Evolutionary conservation across 2,113 vertebrate species (phyloP), one percentile per base, ranked within the genome.

Genomic region (Saguinus imperator): DNA sequence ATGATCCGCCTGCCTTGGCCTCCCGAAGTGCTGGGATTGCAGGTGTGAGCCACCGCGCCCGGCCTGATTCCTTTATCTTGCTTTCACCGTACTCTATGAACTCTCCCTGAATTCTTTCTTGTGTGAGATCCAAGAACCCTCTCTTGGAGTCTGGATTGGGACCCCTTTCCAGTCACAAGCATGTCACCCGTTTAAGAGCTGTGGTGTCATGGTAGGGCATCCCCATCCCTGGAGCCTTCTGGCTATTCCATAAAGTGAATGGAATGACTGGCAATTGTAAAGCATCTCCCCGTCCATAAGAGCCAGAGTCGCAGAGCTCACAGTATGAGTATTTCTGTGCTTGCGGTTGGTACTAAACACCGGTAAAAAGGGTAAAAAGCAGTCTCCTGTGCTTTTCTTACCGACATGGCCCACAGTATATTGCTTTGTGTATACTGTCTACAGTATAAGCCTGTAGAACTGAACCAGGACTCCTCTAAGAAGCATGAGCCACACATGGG

Each of bases 401-500:
- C 18, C 29, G 4, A 45, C 9, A 8, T 17, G 40, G 8, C 13
- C 17, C 8, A 20, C 52, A 23, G 4, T 14, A 17, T 3, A 8
- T 9, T 37, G 61, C 17, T 58, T 68, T n/a, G 13, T 13, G 25
- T 50, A 58, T 52, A 52, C 16, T 52, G 52, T 52, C 52, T 52
- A 52, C 3, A 52, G 4, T 17, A 52, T 52, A 52, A 52, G 61
- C 14, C 72, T 14, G 1, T 2, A 8, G 72, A 72, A 61, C 43
- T 4, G 37, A 40, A 27, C 61, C 14, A 9, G 11, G 3, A 4
- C 61, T 20, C 52, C 61, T 20, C 43, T 32, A 23, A 21, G 43
- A 18, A 9, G 4, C 4, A 3, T 4, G 27, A 5, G 11, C 8
- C 29, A 2, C 35, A 2, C 0, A 1, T 10, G 29, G 18, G 50